Conservation (phyloP, 2,113 vertebrate species). For the Gadus macrocephalus region DNA sequence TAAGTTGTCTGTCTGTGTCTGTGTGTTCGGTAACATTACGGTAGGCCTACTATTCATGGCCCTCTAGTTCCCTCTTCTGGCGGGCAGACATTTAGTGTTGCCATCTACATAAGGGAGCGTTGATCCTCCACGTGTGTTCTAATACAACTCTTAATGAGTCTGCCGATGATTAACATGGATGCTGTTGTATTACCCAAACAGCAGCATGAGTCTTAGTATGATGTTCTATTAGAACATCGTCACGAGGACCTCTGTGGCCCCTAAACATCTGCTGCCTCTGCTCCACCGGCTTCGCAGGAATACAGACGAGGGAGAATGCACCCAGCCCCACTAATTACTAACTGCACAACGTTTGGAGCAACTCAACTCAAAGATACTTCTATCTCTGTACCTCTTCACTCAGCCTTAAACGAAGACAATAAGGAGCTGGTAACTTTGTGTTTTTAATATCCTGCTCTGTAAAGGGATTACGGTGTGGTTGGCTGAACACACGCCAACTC, state of each 20-base stretch:
- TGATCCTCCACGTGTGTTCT: neutral
- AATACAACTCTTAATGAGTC: neutral
- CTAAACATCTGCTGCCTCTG: no score
- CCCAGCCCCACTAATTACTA: neutral
- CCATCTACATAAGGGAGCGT: no score
- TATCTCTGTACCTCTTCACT: no score
- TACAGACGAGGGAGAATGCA: neutral
- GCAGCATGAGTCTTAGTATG: no score
- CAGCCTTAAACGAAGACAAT: neutral
- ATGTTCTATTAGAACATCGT: no score
- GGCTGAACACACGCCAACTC: conserved; percentile 3
- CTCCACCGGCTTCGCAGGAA: no score
- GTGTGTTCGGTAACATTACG: conserved; percentile 3
- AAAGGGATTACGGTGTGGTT: neutral
- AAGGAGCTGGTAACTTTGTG: no score
- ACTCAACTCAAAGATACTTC: no score
- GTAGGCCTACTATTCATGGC: conserved; percentile 18
- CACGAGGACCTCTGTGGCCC: no score
- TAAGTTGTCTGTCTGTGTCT: conserved; percentile 7
- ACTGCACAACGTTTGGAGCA: neutral
- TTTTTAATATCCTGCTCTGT: neutral
- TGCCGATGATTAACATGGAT: no score
- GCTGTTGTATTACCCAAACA: no score
- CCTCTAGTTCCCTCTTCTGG: conserved; percentile 71
- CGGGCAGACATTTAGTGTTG: neutral